Conservation (phyloP, 1,140 invertebrate species). For the Drosophila fuyamai region DNA sequence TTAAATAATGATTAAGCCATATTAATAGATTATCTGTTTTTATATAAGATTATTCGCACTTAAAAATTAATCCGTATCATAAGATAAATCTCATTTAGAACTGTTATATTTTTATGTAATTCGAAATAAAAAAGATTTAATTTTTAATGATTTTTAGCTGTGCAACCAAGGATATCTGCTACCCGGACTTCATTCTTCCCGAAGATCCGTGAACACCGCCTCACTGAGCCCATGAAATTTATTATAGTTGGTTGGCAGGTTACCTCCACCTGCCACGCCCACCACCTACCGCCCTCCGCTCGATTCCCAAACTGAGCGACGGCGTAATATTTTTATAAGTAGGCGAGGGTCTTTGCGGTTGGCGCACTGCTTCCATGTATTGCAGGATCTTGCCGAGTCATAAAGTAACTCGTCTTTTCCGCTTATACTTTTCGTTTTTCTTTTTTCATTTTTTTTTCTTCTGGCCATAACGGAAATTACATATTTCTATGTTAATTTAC, state of each 20-base stretch:
- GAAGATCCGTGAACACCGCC: conserved; percentile 44
- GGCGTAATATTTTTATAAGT: conserved; percentile 67
- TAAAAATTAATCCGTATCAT: too few relatives aligned
- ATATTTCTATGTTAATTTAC: conserved; percentile 78
- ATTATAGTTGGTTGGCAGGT: conserved; percentile 54
- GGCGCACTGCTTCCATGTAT: conserved; percentile 50
- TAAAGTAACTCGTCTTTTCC: conserved; percentile 68
- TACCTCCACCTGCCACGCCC: conserved; percentile 10
- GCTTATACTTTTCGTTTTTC: conserved; percentile 45
- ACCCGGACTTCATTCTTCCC: conserved; percentile 12
- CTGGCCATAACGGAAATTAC: conserved; percentile 65
- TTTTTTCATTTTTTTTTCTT: conserved; percentile 19
- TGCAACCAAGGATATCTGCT: conserved; percentile 21
- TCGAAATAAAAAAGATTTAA: neutral
- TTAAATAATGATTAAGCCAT: too few relatives aligned
- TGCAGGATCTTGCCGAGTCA: conserved; percentile 59
- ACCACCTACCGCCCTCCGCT: conserved; percentile 4
- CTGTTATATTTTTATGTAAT: too few relatives aligned
- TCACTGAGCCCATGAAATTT: conserved; percentile 71
- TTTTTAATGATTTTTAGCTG: neutral
- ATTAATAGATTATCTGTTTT: too few relatives aligned
- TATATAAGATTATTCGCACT: too few relatives aligned
- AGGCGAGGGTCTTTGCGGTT: conserved; percentile 52
- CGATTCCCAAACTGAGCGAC: conserved; percentile 24
- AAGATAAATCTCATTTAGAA: too few relatives aligned